These are phyloP conservation scores for Drosophila melanocephala DNA, from an alignment of 2,888 invertebrate species.

Conservation along the genomic window DNA sequence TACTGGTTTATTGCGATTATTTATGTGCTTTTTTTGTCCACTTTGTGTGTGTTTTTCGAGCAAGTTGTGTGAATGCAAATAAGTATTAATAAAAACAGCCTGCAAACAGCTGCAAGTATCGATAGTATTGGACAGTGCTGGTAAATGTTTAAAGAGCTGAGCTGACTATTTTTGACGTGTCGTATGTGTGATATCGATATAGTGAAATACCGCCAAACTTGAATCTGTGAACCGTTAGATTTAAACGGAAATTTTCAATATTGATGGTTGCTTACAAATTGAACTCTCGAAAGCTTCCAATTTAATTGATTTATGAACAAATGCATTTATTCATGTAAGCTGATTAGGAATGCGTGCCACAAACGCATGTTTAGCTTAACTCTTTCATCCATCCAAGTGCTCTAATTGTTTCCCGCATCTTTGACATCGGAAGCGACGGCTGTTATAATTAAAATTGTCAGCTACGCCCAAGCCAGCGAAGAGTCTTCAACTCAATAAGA, in stretches of 20 bases:
- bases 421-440: conserved; percentile 76
- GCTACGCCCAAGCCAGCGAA: conserved; percentile 64
- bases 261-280: background rate
- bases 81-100: conserved; percentile 42
- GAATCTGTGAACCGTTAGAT: background rate
- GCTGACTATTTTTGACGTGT: conserved; percentile 16
- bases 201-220: conserved; percentile 15
- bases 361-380: conserved; percentile 43
- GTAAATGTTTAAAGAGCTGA: background rate
- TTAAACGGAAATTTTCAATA: background rate
- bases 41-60: conserved; percentile 16
- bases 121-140: conserved; percentile 36
- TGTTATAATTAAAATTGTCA: conserved; percentile 74
- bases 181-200: conserved; percentile 9
- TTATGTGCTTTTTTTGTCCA: conserved; percentile 5
- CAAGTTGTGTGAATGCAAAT: conserved; percentile 31
- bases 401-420: conserved; percentile 80
- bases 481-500: conserved; percentile 62
- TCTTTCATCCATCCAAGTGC: conserved; percentile 56
- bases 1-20: conserved; percentile 5
- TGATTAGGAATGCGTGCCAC: conserved; percentile 49
- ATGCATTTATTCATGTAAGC: conserved; percentile 21
- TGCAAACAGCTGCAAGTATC: conserved; percentile 50
- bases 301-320: conserved; percentile 38
- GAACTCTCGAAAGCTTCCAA: background rate